Percentiles rank a stretch among this genome's conserved stretches.
phyloP scores from a whole-genome alignment of 1,140 invertebrate species.

The Bombyx mandarina region DNA sequence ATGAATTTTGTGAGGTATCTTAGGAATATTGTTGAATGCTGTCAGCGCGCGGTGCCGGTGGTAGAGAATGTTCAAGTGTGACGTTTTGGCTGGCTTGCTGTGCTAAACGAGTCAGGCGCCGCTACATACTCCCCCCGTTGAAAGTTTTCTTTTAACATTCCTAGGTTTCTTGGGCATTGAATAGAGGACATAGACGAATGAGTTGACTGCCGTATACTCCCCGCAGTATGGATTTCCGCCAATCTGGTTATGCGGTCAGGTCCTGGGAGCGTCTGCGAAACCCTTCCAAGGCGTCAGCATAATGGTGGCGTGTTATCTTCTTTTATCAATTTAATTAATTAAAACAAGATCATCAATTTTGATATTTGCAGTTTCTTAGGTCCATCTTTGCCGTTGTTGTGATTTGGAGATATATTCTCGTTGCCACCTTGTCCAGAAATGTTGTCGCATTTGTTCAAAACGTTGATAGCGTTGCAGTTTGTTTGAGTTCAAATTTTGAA shows the following conservation, averaged over 20 bases:
- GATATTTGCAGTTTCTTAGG: too few relatives aligned
- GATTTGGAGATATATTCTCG: too few relatives aligned
- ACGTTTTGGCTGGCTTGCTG: too few relatives aligned
- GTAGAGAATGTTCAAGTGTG: too few relatives aligned
- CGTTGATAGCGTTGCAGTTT: not conserved
- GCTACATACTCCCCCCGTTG: conserved; percentile 4
- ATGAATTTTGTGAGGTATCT: too few relatives aligned
- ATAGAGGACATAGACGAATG: conserved; percentile 1
- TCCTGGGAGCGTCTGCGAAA: conserved; percentile 3
- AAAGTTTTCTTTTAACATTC: conserved; percentile 3
- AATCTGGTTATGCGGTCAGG: conserved; percentile 14
- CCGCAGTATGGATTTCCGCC: conserved; percentile 11
- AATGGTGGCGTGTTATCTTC: not conserved
- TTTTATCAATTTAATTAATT: conserved; percentile 7
- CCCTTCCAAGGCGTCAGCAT: too few relatives aligned
- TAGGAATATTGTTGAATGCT: too few relatives aligned
- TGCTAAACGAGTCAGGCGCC: too few relatives aligned
- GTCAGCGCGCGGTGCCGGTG: too few relatives aligned
- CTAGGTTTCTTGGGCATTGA: not conserved
- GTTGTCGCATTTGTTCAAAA: too few relatives aligned
- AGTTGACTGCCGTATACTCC: conserved; percentile 12
- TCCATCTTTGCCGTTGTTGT: too few relatives aligned
- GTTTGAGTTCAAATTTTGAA: not conserved
- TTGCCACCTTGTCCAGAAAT: too few relatives aligned
- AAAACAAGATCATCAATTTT: not conserved